Evolutionary conservation across 1,140 invertebrate species (phyloP), one percentile per base, ranked within the genome.

Genomic region (Vanessa atalanta): DNA sequence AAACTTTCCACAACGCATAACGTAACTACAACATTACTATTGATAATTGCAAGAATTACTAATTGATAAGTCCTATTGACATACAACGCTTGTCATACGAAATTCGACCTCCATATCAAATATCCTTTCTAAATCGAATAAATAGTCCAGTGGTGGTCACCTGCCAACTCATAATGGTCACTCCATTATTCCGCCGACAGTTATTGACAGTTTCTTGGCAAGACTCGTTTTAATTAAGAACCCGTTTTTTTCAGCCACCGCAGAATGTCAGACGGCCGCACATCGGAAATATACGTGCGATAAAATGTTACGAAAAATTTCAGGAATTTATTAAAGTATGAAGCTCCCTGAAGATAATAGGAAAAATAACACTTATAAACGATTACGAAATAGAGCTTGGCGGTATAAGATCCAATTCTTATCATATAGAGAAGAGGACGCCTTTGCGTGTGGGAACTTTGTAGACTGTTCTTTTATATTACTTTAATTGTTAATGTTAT

Each of bases 141-240:
- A 15, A 14, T n/a, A 37, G 26, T 26, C 57, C 26, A 6, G 0
- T 6, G 14, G 50, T 55, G 65, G 80, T 78, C 76, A 82, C 76
- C 80, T 79, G 80, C 76, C 80, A 82, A 78, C 75, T 73, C 74
- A 75, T 79, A 78, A 79, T 77, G 75, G 71, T 55, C 55, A 66
- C 68, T 75, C 61, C 23, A 66, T 65, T 73, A 70, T 68, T 65
- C 60, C 68, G 66, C 65, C 72, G 77, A 72, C 66, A 50, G 74
- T 51, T 80, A 82, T 82, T 79, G 80, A 83, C 80, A 82, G 80
- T 82, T 83, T 83, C 80, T 83, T 83, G 82, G 82, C 82, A 82
- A 82, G 77, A 50, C 60, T 47, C 72, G 74, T 79, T 83, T 82
- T 80, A 80, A 82, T 83, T 82, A 83, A 76, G 61, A 60, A 70